A percentile compares a stretch with the other conserved stretches of the same genome.
phyloP scores from a whole-genome alignment of 2,113 vertebrate species.

The Pao palembangensis region DNA sequence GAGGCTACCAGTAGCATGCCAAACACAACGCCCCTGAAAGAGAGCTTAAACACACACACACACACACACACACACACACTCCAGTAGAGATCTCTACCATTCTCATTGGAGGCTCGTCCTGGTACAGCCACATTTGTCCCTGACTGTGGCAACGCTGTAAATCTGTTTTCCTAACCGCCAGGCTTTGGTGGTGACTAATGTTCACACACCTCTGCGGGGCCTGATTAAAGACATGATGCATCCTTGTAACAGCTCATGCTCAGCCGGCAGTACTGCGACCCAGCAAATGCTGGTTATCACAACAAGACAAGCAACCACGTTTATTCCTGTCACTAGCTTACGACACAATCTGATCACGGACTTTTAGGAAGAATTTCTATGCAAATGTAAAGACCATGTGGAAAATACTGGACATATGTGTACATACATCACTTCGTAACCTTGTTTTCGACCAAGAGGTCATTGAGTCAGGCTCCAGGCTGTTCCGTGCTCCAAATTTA shows the following conservation, averaged over 20 bases:
- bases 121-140: slow-evolving; percentile 31
- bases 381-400: no score
- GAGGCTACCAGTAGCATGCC: slow-evolving; percentile 50
- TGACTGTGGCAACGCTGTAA: slow-evolving; percentile 36
- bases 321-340: no score
- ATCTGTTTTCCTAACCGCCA: slow-evolving; percentile 51
- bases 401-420: no score
- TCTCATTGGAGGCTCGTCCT: slow-evolving; percentile 35
- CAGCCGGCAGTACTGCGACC: slow-evolving; percentile 4
- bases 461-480: no score
- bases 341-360: no score
- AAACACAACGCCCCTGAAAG: slow-evolving; percentile 50
- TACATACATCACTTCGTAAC: no score
- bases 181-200: slow-evolving; percentile 47
- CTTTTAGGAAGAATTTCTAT: no score
- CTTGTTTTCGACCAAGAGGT: no score
- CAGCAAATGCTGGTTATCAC: neutral
- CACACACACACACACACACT: slow-evolving; percentile 22
- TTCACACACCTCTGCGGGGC: slow-evolving; percentile 11
- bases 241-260: slow-evolving; percentile 28
- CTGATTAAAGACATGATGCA: slow-evolving; percentile 39
- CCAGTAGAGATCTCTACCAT: slow-evolving; percentile 10
- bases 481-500: no score
- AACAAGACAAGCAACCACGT: no score
- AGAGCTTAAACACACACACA: slow-evolving; percentile 22